Percentiles rank a stretch among this genome's conserved stretches.
These are phyloP conservation scores for Leptosomus discolor DNA, from an alignment of 2,113 vertebrate genomes.

Conservation along the genomic window DNA sequence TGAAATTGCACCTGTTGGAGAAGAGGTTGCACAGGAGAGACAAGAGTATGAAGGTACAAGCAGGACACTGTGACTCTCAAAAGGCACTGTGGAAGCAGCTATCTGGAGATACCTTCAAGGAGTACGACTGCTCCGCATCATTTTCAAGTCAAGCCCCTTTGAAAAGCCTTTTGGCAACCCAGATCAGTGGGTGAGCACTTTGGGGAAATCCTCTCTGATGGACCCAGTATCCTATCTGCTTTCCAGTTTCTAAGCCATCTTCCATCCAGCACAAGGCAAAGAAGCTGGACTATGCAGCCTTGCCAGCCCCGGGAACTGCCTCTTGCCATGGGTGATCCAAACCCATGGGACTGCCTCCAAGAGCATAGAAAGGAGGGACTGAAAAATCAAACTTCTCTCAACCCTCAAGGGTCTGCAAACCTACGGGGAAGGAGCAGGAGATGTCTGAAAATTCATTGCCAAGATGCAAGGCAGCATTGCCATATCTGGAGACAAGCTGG, in stretches of 20 bases:
- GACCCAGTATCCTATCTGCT: neutral
- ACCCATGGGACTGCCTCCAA: too few species aligned
- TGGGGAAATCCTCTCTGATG: neutral
- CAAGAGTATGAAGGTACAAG: neutral
- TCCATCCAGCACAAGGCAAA: neutral
- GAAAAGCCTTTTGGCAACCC: neutral
- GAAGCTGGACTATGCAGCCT: neutral
- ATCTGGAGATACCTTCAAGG: neutral
- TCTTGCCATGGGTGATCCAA: rapidly evolving
- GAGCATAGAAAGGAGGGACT: neutral
- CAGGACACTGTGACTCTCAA: neutral
- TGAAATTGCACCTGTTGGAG: neutral
- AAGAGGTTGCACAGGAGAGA: neutral
- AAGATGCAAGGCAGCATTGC: neutral
- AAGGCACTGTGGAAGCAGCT: neutral
- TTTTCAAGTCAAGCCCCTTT: neutral
- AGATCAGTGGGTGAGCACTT: neutral
- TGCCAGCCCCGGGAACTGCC: neutral
- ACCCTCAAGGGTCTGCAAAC: neutral
- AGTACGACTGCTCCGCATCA: neutral
- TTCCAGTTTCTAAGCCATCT: neutral
- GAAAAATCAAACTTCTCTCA: neutral
- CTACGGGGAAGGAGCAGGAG: neutral
- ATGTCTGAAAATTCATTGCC: neutral
- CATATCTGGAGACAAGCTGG: rapidly evolving